Conservation (phyloP, 2,797 vertebrate species). For the Neoniphon sammara region DNA sequence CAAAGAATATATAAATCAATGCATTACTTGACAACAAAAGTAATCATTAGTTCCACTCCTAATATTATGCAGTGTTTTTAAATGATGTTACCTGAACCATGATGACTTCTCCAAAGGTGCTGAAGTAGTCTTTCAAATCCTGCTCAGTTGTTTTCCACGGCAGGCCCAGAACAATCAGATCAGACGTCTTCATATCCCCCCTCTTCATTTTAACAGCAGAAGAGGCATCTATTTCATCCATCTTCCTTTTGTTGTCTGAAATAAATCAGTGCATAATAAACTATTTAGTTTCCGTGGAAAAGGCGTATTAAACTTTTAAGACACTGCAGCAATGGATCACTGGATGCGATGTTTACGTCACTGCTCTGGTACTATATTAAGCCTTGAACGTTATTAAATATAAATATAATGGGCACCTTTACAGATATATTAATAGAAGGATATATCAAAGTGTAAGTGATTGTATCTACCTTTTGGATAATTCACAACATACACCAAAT, state of each 20-base stretch:
- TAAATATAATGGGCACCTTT: neutral
- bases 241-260: slow-evolving; percentile 97
- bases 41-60: too few species aligned
- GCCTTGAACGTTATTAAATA: slow-evolving; percentile 37
- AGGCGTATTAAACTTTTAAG: neutral
- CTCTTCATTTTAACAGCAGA: slow-evolving; percentile 98
- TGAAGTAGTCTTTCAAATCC: slow-evolving; percentile 97
- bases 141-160: slow-evolving; percentile 99
- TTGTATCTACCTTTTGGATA: slow-evolving; percentile 92
- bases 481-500: slow-evolving; percentile 95
- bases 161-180: slow-evolving; percentile 95
- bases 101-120: slow-evolving; percentile 97
- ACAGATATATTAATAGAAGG: too few species aligned
- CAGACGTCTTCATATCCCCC: slow-evolving; percentile 97
- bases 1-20: too few species aligned
- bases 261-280: too few species aligned
- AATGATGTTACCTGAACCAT: slow-evolving; percentile 94
- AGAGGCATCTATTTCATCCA: slow-evolving; percentile 97
- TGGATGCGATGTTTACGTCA: neutral
- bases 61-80: neutral
- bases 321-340: neutral
- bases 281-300: too few species aligned
- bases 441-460: too few species aligned
- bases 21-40: too few species aligned
- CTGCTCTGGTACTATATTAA: slow-evolving; percentile 17